phyloP scores from a whole-genome alignment of 2,888 invertebrate species.

The Conomelus anceps region DNA sequence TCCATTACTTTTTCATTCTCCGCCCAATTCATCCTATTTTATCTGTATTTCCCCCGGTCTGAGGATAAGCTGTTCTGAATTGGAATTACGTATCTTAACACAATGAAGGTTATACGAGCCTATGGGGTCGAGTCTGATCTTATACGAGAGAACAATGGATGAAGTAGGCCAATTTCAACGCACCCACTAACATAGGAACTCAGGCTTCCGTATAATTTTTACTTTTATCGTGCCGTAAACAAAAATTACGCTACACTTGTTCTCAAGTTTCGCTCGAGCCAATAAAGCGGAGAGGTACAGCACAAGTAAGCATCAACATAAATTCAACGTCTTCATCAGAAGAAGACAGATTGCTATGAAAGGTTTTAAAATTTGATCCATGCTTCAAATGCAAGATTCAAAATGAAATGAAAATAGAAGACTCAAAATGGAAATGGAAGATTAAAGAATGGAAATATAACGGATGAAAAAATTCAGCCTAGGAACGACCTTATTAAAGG shows the following conservation, averaged over 20 bases:
- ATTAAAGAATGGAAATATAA: too few relatives aligned
- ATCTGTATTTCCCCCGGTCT: neutral
- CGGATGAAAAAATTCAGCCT: too few relatives aligned
- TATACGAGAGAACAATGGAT: neutral
- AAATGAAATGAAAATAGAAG: too few relatives aligned
- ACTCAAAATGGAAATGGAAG: too few relatives aligned
- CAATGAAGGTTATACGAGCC: neutral
- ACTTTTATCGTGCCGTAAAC: neutral
- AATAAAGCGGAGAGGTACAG: neutral
- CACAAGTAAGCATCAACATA: neutral
- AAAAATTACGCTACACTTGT: neutral
- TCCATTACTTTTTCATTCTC: constrained; percentile 14
- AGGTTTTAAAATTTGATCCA: neutral
- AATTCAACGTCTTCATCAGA: neutral
- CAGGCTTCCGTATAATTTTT: neutral
- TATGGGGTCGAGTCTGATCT: neutral
- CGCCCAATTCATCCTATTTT: neutral
- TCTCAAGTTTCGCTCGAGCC: neutral
- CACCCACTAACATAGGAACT: neutral
- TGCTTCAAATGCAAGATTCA: too few relatives aligned
- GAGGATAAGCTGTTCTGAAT: constrained; percentile 2
- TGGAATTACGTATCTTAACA: neutral
- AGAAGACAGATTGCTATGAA: neutral
- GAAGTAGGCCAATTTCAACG: neutral
- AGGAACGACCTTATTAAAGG: too few relatives aligned